Conservation (phyloP, 2,797 vertebrate genomes). For the Falco concolor region DNA sequence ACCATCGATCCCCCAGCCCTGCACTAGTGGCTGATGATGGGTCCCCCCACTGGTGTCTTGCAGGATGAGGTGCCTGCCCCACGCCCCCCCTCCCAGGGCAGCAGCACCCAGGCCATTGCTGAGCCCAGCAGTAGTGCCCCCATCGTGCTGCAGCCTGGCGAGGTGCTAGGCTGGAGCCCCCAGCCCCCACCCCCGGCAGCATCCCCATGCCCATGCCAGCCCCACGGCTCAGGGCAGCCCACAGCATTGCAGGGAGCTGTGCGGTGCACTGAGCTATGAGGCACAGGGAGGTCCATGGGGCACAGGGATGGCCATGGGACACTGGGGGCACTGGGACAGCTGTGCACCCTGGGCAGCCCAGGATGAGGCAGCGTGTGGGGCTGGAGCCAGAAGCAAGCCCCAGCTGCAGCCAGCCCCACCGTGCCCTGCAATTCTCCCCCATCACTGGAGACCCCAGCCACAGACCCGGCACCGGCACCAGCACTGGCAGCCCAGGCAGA, state of each 20-base stretch:
- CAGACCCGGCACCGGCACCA: not conserved
- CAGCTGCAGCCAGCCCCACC: too few species aligned
- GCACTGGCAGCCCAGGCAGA: not conserved
- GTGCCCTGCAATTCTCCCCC: not conserved
- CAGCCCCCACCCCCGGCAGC: not conserved
- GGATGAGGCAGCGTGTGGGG: not conserved
- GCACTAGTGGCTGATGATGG: not conserved
- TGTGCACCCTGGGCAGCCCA: not conserved
- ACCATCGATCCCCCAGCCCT: constrained; percentile 20
- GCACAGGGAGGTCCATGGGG: not conserved
- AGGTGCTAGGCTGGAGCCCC: not conserved
- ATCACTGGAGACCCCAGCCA: not conserved
- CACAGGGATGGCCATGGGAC: too few species aligned
- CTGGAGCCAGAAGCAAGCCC: not conserved
- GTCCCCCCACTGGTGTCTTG: not conserved
- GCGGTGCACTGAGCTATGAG: not conserved
- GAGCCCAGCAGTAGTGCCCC: not conserved
- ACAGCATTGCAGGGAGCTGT: too few species aligned
- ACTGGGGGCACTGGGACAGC: not conserved
- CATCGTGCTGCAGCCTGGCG: not conserved
- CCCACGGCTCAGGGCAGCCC: not conserved
- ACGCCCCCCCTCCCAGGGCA: too few species aligned
- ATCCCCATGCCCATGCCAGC: not conserved
- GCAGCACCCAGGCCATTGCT: not conserved
- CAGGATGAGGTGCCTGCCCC: not conserved